Base-by-base conservation (phyloP, 2,888 invertebrate genomes). In the Cynaeus angustus region DNA sequence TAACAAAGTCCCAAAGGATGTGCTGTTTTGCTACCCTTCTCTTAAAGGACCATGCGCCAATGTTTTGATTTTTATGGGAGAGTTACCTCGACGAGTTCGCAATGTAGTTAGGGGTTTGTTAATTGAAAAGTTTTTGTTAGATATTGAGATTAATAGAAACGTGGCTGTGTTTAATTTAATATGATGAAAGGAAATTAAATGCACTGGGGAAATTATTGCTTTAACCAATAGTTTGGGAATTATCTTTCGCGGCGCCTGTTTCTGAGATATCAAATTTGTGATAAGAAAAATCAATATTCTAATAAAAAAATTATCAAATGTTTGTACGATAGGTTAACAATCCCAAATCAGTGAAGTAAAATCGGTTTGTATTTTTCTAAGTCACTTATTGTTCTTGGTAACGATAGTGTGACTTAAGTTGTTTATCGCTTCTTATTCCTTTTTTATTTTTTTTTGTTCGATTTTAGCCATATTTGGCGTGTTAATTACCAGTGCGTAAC, bases 21-120 rank as follows among this genome's bases (percentile, higher is more conserved):
- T 16, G 38, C 33, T 9, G 13, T 43, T 61, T 61, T 53, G 37
- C 50, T 69, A 38, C 59, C 52, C 59, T 48, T 28, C 66, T 12
- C 16, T 52, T 21, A 52, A 65, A 46, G 65, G 68, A 38, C 71
- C 73, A 72, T 75, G 75, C 78, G 79, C 78, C 81, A 79, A 80
- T 82, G 83, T 83, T 83, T 83, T 83, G 83, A 83, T 84, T 83
- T 83, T 84, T 84, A 81, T 84, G 83, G 83, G 83, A 84, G 83
- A 83, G 80, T 83, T 81, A 77, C 78, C 77, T 78, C 78, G 75
- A 69, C 73, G 75, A 72, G 74, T 75, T 74, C 72, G 74, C 75
- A 77, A 72, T 72, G 74, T 68, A 53, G 65, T 71, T 74, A 70
- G 72, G 75, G 75, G 68, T 75, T 72, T 38, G 77, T 76, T 81